Percentiles rank a stretch among this genome's conserved stretches.
Evolutionary conservation across 2,888 invertebrate genomes (phyloP).

Genomic region (Lucinisca nassula): DNA sequence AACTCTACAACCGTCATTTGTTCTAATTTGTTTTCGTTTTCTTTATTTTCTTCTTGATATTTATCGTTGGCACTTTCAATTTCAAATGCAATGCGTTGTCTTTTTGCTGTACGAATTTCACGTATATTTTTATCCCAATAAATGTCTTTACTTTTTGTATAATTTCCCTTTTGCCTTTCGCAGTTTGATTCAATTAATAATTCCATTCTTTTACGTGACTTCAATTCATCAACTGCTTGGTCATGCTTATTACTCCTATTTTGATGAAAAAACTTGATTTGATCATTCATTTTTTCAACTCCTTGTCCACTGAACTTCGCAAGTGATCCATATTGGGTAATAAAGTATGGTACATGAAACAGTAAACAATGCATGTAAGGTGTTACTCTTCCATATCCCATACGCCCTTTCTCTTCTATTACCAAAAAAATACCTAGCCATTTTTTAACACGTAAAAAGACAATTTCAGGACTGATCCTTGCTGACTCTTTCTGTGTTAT

Average conservation of each 20-base stretch:
- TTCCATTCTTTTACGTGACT: neutral
- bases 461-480: neutral
- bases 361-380: constrained; percentile 24
- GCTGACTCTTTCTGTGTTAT: neutral
- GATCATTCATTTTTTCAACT: constrained; percentile 7
- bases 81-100: neutral
- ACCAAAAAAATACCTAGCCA: neutral
- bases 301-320: neutral
- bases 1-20: too few relatives aligned
- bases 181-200: neutral
- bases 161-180: neutral
- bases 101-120: neutral
- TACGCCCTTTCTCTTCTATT: neutral
- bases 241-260: neutral
- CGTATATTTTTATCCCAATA: neutral
- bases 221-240: neutral
- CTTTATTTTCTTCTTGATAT: too few relatives aligned
- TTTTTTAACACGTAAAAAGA: too few relatives aligned
- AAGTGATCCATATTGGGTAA: neutral
- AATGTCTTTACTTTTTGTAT: neutral
- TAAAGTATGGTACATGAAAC: neutral
- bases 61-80: neutral
- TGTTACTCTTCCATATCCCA: constrained; percentile 13
- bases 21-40: too few relatives aligned
- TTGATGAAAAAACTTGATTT: neutral